Conservation (phyloP, 2,797 vertebrate species). For the Sparus aurata region DNA sequence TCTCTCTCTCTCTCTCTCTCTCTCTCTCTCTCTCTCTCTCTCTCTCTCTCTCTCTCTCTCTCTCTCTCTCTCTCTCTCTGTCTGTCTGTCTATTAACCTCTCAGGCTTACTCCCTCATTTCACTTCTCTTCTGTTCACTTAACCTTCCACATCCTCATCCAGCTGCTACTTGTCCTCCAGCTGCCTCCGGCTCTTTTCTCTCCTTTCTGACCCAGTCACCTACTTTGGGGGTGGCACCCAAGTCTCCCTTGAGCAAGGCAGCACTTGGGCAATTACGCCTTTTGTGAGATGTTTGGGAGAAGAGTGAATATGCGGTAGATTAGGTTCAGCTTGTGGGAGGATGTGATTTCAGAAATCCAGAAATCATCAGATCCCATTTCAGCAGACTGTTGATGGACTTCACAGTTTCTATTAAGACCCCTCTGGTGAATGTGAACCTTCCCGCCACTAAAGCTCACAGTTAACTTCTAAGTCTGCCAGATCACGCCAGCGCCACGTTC, state of each 20-base stretch:
- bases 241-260: neutral
- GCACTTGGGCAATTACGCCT: neutral
- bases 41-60: slow-evolving; percentile 16
- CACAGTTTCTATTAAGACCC: neutral
- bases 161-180: slow-evolving; percentile 35
- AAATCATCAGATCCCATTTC: no score
- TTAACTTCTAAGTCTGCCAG: slow-evolving; percentile 54
- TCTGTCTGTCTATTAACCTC: slow-evolving; percentile 25
- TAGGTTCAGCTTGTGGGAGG: neutral
- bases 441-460: slow-evolving; percentile 14
- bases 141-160: slow-evolving; percentile 35
- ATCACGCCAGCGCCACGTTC: slow-evolving; percentile 35
- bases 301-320: neutral
- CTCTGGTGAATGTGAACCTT: slow-evolving; percentile 10
- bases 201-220: slow-evolving; percentile 41
- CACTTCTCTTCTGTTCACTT: slow-evolving; percentile 33
- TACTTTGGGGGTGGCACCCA: slow-evolving; percentile 17
- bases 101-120: slow-evolving; percentile 32
- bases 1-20: slow-evolving; percentile 23
- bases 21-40: slow-evolving; percentile 24
- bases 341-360: neutral
- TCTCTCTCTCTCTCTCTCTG: neutral
- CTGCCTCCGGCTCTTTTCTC: slow-evolving; percentile 12
- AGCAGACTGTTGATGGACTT: neutral
- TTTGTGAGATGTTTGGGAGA: neutral